Percentiles rank a stretch among this genome's conserved stretches.
Evolutionary conservation across 2,113 vertebrate genomes (phyloP).

Genomic region (Siniperca knerii): DNA sequence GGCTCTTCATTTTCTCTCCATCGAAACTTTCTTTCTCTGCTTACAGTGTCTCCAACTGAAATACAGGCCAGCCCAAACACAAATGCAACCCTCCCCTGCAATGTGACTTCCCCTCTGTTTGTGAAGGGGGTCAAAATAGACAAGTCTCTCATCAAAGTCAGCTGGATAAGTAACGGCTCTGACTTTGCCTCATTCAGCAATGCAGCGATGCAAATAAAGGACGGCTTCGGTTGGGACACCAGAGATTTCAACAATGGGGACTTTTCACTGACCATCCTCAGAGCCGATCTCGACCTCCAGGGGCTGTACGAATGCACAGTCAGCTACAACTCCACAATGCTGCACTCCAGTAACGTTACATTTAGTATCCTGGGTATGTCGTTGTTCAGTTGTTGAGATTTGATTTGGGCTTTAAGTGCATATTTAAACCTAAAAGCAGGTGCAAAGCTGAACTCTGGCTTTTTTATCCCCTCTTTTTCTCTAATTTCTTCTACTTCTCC

Average conservation of each 20-base stretch:
- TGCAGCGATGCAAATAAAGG: slow-evolving; percentile 30
- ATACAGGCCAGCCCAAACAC: slow-evolving; percentile 66
- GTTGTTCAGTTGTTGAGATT: not conserved
- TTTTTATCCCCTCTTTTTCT: not conserved
- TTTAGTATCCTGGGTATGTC: slow-evolving; percentile 77
- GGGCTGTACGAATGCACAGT: slow-evolving; percentile 82
- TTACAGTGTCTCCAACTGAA: slow-evolving; percentile 67
- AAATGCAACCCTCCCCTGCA: slow-evolving; percentile 75
- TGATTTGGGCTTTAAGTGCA: not conserved
- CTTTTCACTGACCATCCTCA: slow-evolving; percentile 77
- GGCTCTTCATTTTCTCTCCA: not conserved
- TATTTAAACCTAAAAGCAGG: not conserved
- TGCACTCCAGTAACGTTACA: slow-evolving; percentile 67
- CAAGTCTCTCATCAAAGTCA: slow-evolving; percentile 59
- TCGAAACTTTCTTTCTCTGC: slow-evolving; percentile 16
- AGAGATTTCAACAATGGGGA: slow-evolving; percentile 62
- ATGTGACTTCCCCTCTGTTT: slow-evolving; percentile 36
- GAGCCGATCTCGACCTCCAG: slow-evolving; percentile 67
- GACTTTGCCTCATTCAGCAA: slow-evolving; percentile 63
- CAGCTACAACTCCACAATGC: slow-evolving; percentile 65
- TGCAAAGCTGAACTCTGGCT: not conserved
- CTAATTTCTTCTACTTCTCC: not conserved
- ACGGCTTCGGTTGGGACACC: slow-evolving; percentile 72
- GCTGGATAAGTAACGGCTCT: slow-evolving; percentile 73
- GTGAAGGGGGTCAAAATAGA: not conserved